A percentile compares a stretch with the other conserved stretches of the same genome.
phyloP scores from a whole-genome alignment of 2,797 vertebrate species.

The Iguana delicatissima region DNA sequence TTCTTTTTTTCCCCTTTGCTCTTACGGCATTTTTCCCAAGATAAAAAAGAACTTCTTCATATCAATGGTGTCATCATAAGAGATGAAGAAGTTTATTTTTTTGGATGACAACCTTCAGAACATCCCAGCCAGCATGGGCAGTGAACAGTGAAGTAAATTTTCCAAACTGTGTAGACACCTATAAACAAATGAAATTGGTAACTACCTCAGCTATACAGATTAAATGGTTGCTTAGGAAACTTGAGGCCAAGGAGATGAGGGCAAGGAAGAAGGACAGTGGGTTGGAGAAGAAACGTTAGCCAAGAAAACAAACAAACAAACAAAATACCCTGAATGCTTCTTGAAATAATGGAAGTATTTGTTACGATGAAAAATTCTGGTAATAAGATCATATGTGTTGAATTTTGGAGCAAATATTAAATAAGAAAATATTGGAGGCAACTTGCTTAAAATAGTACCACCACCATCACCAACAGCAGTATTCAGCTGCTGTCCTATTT shows the following conservation, averaged over 20 bases:
- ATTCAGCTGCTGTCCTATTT: neutral
- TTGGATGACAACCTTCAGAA: too few relatives aligned
- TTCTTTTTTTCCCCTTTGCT: too few relatives aligned
- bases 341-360: neutral
- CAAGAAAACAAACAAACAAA: neutral
- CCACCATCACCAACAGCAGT: too few relatives aligned
- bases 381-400: neutral
- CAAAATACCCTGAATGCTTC: neutral
- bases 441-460: neutral
- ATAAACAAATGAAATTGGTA: neutral
- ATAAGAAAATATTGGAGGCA: neutral
- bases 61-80: too few relatives aligned
- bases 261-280: neutral
- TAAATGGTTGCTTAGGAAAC: neutral
- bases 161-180: neutral
- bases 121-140: too few relatives aligned
- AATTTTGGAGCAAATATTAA: neutral
- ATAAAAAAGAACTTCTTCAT: too few relatives aligned
- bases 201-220: neutral
- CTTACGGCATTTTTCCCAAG: neutral
- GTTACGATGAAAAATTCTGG: neutral
- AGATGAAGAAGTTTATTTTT: too few relatives aligned
- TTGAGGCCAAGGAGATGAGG: neutral
- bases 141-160: too few relatives aligned
- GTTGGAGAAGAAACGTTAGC: neutral